Percentiles rank a stretch among this genome's conserved stretches.
phyloP scores from a whole-genome alignment of 1,140 invertebrate genomes.

The Diorhabda carinulata region DNA sequence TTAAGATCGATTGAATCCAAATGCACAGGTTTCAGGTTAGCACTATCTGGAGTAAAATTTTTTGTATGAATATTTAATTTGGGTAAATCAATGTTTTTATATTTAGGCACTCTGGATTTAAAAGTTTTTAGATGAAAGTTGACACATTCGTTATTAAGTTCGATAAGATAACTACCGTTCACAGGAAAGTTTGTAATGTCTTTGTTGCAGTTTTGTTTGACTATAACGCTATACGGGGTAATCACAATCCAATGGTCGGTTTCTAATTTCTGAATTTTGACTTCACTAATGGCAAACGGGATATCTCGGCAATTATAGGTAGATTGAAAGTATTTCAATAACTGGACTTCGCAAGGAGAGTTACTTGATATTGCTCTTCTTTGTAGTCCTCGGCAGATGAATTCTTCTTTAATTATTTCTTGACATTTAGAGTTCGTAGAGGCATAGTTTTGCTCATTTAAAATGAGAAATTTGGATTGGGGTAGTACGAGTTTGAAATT shows the following conservation, averaged over 20 bases:
- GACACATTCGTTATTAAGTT: not conserved
- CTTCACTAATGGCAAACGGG: not conserved
- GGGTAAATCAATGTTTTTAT: not conserved
- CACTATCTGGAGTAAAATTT: too few relatives aligned
- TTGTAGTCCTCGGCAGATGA: conserved; percentile 1
- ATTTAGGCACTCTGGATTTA: not conserved
- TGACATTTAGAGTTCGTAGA: not conserved
- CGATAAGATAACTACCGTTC: not conserved
- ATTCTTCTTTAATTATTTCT: conserved; percentile 6
- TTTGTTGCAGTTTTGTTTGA: not conserved
- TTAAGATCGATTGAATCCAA: too few relatives aligned
- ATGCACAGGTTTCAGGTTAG: too few relatives aligned
- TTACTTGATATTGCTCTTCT: not conserved
- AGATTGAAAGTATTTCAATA: not conserved
- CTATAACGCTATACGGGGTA: not conserved
- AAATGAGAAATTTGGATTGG: conserved; percentile 8
- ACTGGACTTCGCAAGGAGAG: not conserved
- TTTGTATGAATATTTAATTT: too few relatives aligned
- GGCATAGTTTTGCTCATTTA: conserved; percentile 8
- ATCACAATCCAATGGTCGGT: not conserved
- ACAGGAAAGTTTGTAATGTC: not conserved
- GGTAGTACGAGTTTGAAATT: not conserved
- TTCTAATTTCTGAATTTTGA: conserved; percentile 4
- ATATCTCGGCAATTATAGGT: not conserved
- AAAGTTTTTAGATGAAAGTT: not conserved